Evolutionary conservation across 1,140 invertebrate genomes (phyloP), one percentile per base, ranked within the genome.

Genomic region (Drosophila murphyi): DNA sequence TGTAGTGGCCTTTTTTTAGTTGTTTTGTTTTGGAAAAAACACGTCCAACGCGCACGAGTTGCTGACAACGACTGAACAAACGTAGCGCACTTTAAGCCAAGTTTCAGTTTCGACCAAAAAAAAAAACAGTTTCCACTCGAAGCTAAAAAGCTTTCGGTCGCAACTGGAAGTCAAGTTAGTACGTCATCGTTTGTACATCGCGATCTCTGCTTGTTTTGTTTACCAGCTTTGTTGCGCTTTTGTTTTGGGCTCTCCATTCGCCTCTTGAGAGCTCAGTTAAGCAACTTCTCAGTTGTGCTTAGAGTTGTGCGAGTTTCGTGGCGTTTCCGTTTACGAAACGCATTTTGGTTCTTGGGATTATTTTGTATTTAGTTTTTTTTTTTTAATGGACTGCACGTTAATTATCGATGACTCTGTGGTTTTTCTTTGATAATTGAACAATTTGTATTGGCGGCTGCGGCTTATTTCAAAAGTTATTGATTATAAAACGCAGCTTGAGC

Each of bases 171-270:
- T 7, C 10, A 48, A 37, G 10, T 43, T 4, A 12, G n/a, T 12
- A 77, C 80, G 80, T 89, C 83, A 80, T 78, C 39, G 65, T 76
- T 87, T 62, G 52, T 35, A 45, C 73, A 56, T 71, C 65, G 60
- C 64, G 78, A 85, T 85, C 85, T 72, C 62, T 68, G 65, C 85
- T 89, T 88, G 85, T 88, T 88, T 88, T 88, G 83, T 78, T 88
- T 87, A 41, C 52, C 73, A 69, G 64, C 47, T 83, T 83, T 83
- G 76, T 62, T 65, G 47, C 79, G 63, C 63, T 81, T 89, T 81
- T 89, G 86, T 89, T 89, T 89, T 89, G 85, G 78, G 86, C 80
- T 78, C 78, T 72, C 69, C 68, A 76, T 90, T 89, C 81, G 85
- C 68, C 67, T 50, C 62, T 37, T 4, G 52, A 65, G 54, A 4